Base-by-base conservation (phyloP, 2,113 vertebrate genomes). In the Gavia stellata region DNA sequence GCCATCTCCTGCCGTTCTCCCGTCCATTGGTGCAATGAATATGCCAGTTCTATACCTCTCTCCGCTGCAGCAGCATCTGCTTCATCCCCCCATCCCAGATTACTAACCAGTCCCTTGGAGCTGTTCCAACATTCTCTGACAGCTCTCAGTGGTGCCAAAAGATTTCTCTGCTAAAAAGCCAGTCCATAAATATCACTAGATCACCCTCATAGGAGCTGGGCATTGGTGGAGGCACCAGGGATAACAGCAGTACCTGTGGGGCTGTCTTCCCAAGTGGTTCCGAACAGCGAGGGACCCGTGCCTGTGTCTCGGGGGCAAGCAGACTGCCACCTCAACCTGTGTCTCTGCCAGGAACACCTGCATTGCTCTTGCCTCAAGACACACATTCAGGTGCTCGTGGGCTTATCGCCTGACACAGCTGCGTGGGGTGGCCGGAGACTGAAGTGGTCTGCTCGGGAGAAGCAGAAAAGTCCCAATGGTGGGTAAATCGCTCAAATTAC, bases 71-170 rank as follows among this genome's bases (percentile, higher is more conserved):
- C 68, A 31, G 31, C 56, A 38, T 52, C 13, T 1, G 4, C 50
- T 40, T n/a, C 31, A 17, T 14, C 6, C n/a, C 70, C 28, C 17
- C 17, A 5, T 21, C 14, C n/a, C 42, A 33, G 33, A n/a, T 45
- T 14, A 29, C 17, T 36, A 19, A 17, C 68, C 7, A 9, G 19
- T 28, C 40, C 40, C 28, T 71, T 81, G 31, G 74, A 86, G 68
- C 66, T 71, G 66, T 49, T 91, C 88, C 95, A 95, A 88, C 90
- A 82, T 63, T 88, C 70, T 42, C 88, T 86, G 94, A 66, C 52
- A 82, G 53, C 36, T 91, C 53, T 78, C 59, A 93, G 91, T 53
- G 79, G 86, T 31, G 33, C 88, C 91, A 28, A 62, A 28, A 74
- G 36, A 47, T 56, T 65, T 81, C 70, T 56, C 26, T 40, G 24